These are phyloP conservation scores for Acanthornis magna DNA, from an alignment of 2,797 vertebrate genomes.

Conservation along the genomic window DNA sequence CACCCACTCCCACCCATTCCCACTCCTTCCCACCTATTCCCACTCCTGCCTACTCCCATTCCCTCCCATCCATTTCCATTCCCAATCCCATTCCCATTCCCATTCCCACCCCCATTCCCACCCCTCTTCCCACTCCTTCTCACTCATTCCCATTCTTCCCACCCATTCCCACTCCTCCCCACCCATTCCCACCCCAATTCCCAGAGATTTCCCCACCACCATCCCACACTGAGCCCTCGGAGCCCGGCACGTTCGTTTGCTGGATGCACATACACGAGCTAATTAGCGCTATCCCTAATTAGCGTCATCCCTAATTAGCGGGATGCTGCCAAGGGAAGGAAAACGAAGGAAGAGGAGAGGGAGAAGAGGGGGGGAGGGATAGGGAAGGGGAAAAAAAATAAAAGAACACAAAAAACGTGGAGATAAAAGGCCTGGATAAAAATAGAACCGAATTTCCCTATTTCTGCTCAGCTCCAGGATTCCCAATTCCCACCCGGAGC, in stretches of 20 bases:
- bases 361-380: not conserved
- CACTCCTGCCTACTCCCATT: no score
- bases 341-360: not conserved
- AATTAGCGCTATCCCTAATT: slow-evolving; percentile 52
- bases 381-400: not conserved
- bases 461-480: not conserved
- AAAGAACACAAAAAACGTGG: not conserved
- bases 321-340: not conserved
- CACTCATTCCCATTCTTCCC: not conserved
- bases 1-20: no score
- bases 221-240: not conserved
- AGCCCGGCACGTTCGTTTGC: not conserved
- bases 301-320: slow-evolving; percentile 16
- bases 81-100: no score
- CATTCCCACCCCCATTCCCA: not conserved
- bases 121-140: not conserved
- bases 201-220: not conserved
- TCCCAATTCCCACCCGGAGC: not conserved
- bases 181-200: not conserved
- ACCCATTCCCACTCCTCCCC: not conserved
- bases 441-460: not conserved
- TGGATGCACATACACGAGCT: slow-evolving; percentile 38
- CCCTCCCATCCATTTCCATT: not conserved
- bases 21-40: no score
- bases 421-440: slow-evolving; percentile 1